Percentiles rank a stretch among this genome's conserved stretches.
phyloP scores from a whole-genome alignment of 2,113 vertebrate species.

The Glaucidium brasilianum region DNA sequence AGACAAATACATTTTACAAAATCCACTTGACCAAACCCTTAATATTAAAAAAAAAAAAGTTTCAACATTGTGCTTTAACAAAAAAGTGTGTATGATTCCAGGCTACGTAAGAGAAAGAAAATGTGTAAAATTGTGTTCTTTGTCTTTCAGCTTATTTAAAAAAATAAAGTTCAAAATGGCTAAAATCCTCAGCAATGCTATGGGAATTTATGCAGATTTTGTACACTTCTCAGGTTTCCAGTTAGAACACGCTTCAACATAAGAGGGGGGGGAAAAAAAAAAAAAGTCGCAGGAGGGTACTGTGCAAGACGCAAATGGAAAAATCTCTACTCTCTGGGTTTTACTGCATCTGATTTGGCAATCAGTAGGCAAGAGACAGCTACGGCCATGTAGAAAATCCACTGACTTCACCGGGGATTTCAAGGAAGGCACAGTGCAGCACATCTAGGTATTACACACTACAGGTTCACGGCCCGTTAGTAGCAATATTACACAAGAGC shows the following conservation, averaged over 20 bases:
- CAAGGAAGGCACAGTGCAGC: neutral
- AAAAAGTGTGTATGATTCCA: conserved; percentile 66
- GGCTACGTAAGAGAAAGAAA: conserved; percentile 74
- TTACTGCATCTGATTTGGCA: conserved; percentile 18
- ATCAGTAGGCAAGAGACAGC: neutral
- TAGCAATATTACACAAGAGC: neutral
- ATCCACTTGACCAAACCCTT: conserved; percentile 80
- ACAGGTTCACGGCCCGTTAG: neutral
- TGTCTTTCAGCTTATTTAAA: conserved; percentile 78
- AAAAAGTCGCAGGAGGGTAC: neutral
- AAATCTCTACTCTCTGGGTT: conserved; percentile 33
- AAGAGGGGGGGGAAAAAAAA: neutral
- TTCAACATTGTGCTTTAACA: conserved; percentile 74
- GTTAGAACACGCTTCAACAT: conserved; percentile 18
- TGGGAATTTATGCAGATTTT: conserved; percentile 45
- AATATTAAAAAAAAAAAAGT: conserved; percentile 59
- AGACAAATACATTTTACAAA: conserved; percentile 81
- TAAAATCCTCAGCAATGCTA: conserved; percentile 39
- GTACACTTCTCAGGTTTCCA: conserved; percentile 44
- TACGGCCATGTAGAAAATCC: neutral
- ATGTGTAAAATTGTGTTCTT: conserved; percentile 69
- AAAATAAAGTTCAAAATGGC: conserved; percentile 70
- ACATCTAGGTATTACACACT: neutral
- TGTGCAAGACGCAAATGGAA: conserved; percentile 9
- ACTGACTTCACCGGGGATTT: neutral